Conservation (phyloP, 2,888 invertebrate genomes). For the Parnassius mnemosyne region DNA sequence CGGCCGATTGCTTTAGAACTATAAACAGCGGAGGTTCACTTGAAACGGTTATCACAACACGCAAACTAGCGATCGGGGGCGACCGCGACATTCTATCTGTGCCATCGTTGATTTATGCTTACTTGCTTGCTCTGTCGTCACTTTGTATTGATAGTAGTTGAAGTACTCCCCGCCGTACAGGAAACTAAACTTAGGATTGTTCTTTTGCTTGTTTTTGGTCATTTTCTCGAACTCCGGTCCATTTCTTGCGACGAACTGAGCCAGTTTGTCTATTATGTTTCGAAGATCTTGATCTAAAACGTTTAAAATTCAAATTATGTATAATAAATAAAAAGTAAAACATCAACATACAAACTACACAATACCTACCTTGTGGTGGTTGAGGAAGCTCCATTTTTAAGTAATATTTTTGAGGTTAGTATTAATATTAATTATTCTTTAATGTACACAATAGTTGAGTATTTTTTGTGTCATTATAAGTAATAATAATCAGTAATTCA, state of each 20-base stretch:
- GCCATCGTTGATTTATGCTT: conserved; percentile 78
- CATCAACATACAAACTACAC: conserved; percentile 14
- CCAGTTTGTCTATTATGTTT: conserved; percentile 99
- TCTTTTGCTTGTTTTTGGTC: conserved; percentile 99
- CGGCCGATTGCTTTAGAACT: conserved; percentile 88
- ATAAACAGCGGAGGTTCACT: conserved; percentile 81
- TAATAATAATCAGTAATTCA: conserved; percentile 1
- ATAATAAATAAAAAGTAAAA: background rate
- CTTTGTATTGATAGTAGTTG: conserved; percentile 98
- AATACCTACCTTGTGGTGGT: conserved; percentile 81
- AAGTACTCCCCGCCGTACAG: conserved; percentile 97
- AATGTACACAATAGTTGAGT: conserved; percentile 6
- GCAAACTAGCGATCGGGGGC: conserved; percentile 62
- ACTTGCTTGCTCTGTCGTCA: conserved; percentile 96
- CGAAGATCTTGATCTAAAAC: conserved; percentile 94
- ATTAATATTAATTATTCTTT: conserved; percentile 7
- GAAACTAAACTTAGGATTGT: conserved; percentile 98
- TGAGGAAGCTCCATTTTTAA: conserved; percentile 76
- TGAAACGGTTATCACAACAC: conserved; percentile 71
- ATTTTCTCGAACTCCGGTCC: conserved; percentile 99
- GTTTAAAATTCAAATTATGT: background rate
- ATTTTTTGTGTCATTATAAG: conserved; percentile 20
- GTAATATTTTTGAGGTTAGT: conserved; percentile 59
- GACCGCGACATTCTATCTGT: conserved; percentile 59
- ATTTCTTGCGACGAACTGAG: conserved; percentile 99